Evolutionary conservation across 2,797 vertebrate genomes (phyloP).

Genomic region (Sparidentex hasta): DNA sequence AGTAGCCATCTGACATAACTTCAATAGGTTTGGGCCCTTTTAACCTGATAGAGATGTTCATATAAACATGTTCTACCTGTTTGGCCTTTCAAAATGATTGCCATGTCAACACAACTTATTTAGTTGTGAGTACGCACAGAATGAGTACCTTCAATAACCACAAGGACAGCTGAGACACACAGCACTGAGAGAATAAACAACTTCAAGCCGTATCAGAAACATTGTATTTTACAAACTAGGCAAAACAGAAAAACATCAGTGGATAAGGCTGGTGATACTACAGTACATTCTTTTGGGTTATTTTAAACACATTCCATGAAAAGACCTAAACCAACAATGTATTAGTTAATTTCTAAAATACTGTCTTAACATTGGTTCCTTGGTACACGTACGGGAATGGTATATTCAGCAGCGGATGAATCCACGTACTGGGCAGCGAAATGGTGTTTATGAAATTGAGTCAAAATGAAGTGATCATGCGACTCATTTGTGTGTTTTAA

Average conservation of each 20-base stretch:
- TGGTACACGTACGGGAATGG: too few relatives aligned
- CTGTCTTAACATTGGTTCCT: too few relatives aligned
- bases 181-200: not conserved
- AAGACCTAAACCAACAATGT: not conserved
- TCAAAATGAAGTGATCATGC: not conserved
- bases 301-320: not conserved
- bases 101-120: too few relatives aligned
- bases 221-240: not conserved
- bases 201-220: not conserved
- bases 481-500: not conserved
- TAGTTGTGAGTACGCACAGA: too few relatives aligned
- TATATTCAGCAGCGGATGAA: not conserved
- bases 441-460: too few relatives aligned
- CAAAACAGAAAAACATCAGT: not conserved
- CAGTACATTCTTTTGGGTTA: not conserved
- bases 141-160: too few relatives aligned
- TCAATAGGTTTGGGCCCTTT: too few relatives aligned
- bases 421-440: not conserved
- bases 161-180: too few relatives aligned
- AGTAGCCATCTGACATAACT: too few relatives aligned
- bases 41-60: too few relatives aligned
- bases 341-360: not conserved
- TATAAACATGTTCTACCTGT: too few relatives aligned
- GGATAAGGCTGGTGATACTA: not conserved
- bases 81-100: too few relatives aligned